Conservation (phyloP, 2,113 vertebrate genomes). For the Rhegmatorhina hoffmannsi region DNA sequence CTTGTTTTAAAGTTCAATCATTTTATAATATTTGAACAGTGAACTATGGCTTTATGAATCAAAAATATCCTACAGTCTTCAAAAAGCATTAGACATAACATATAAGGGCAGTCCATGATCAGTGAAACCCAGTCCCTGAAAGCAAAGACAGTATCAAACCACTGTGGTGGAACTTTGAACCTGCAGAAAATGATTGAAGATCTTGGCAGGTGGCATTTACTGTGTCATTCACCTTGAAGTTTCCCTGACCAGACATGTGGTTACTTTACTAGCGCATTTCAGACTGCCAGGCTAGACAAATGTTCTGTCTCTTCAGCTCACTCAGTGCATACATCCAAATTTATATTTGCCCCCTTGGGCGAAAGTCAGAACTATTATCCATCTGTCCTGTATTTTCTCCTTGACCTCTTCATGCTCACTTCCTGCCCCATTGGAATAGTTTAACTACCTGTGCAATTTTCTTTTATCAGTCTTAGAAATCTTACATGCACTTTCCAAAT, state of each 20-base stretch:
- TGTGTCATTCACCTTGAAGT: slow-evolving; percentile 40
- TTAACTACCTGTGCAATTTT: slow-evolving; percentile 38
- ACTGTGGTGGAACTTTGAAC: background rate
- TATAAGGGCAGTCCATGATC: background rate
- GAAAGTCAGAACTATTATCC: slow-evolving; percentile 7
- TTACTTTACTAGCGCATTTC: slow-evolving; percentile 30
- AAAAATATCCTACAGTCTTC: background rate
- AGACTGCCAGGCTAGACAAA: slow-evolving; percentile 39
- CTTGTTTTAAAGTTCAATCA: background rate
- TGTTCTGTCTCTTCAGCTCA: slow-evolving; percentile 14
- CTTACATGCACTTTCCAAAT: slow-evolving; percentile 34
- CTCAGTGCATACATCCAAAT: slow-evolving; percentile 24
- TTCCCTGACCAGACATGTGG: background rate
- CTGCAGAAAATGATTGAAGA: background rate
- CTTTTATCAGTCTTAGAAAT: slow-evolving; percentile 60
- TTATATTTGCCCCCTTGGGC: slow-evolving; percentile 10
- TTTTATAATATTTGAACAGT: background rate
- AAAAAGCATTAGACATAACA: background rate
- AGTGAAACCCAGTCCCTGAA: background rate
- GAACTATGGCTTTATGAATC: background rate
- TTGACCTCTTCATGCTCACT: slow-evolving; percentile 43
- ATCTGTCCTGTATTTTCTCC: slow-evolving; percentile 55
- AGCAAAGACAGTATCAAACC: background rate
- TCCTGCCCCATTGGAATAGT: slow-evolving; percentile 1
- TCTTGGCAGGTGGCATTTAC: slow-evolving; percentile 49